phyloP scores from a whole-genome alignment of 2,888 invertebrate genomes.

The Hecatera dysodea region DNA sequence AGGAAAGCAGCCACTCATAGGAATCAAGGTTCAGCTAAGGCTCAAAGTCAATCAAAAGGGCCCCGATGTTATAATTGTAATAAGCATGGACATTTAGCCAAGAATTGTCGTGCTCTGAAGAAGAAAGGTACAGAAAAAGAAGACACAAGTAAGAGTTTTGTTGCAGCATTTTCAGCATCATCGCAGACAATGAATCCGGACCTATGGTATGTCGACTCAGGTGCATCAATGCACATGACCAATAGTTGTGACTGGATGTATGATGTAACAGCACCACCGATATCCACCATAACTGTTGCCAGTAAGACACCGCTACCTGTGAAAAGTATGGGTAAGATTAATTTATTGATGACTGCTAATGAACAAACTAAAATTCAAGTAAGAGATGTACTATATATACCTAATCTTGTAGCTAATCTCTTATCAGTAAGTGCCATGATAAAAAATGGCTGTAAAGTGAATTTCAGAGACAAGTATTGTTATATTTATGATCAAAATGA shows the following conservation, averaged over 20 bases:
- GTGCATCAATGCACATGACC: neutral
- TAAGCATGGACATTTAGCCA: neutral
- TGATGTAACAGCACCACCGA: neutral
- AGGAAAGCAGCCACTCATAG: too few relatives aligned
- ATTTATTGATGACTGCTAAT: neutral
- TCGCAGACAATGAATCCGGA: neutral
- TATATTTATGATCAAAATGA: too few relatives aligned
- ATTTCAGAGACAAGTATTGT: too few relatives aligned
- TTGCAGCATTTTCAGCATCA: neutral
- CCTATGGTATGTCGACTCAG: neutral
- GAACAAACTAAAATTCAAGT: neutral
- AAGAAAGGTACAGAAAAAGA: neutral
- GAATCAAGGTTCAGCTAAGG: too few relatives aligned
- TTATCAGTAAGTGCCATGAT: too few relatives aligned
- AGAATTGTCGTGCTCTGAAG: neutral
- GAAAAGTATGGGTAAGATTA: neutral
- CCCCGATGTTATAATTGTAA: conserved; percentile 1
- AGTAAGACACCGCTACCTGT: neutral
- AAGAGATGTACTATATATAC: too few relatives aligned
- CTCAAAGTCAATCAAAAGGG: neutral
- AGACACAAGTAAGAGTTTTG: neutral
- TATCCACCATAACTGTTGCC: neutral
- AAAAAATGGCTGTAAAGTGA: too few relatives aligned
- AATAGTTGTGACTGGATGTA: neutral
- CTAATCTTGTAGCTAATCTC: too few relatives aligned